A percentile compares a stretch with the other conserved stretches of the same genome.
Evolutionary conservation across 2,113 vertebrate species (phyloP).

Genomic region (Eidolon helvum): DNA sequence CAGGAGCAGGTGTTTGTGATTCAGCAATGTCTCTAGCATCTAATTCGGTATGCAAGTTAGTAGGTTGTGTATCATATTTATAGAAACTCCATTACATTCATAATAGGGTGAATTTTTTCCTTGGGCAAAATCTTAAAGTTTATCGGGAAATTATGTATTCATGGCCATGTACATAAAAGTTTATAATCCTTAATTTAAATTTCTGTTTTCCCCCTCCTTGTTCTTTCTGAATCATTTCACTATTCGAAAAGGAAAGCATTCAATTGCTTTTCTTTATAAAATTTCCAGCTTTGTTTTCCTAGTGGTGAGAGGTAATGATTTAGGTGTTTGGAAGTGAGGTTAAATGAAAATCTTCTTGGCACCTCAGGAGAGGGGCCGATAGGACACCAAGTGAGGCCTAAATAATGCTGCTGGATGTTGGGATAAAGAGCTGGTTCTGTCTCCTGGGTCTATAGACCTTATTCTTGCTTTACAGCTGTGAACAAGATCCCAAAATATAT

Average conservation of each 20-base stretch:
- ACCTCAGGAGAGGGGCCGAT: neutral
- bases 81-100: constrained; percentile 64
- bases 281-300: neutral
- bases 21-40: constrained; percentile 50
- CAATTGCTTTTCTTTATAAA: neutral
- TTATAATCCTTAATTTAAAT: constrained; percentile 45
- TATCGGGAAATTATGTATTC: constrained; percentile 50
- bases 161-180: neutral
- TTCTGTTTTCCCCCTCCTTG: neutral
- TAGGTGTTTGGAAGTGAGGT: neutral
- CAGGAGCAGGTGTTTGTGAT: constrained; percentile 71
- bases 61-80: constrained; percentile 63
- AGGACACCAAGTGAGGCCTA: neutral
- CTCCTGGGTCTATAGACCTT: neutral
- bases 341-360: neutral
- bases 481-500: constrained; percentile 23
- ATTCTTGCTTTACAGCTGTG: neutral
- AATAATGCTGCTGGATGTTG: neutral
- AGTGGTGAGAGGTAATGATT: neutral
- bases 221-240: constrained; percentile 27
- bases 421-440: neutral
- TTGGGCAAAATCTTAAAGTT: constrained; percentile 46
- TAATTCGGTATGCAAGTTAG: constrained; percentile 58
- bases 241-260: constrained; percentile 4
- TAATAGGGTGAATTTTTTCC: constrained; percentile 44